phyloP scores from a whole-genome alignment of 1,140 invertebrate species.

The Drosophila willistoni region DNA sequence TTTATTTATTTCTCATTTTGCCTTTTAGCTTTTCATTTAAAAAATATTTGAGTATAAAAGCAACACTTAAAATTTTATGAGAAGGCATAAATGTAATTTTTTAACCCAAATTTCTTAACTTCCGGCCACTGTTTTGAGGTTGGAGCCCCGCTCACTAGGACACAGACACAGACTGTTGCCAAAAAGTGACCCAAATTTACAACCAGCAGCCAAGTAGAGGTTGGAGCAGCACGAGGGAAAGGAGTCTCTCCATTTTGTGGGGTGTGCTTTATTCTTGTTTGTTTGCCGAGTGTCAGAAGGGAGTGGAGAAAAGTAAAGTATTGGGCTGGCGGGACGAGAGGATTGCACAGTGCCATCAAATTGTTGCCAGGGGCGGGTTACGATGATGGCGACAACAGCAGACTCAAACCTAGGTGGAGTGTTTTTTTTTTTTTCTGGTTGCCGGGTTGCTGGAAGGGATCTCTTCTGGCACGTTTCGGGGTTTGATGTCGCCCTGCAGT shows the following conservation, averaged over 20 bases:
- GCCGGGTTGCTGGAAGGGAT: constrained; percentile 27
- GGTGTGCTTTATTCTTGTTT: constrained; percentile 28
- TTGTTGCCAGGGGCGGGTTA: constrained; percentile 51
- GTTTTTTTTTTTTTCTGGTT: constrained; percentile 13
- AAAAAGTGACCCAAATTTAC: constrained; percentile 77
- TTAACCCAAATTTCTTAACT: constrained; percentile 11
- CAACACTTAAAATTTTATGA: constrained; percentile 14
- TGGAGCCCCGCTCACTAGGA: constrained; percentile 6
- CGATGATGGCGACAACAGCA: constrained; percentile 17
- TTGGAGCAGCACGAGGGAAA: constrained; percentile 14
- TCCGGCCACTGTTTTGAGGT: constrained; percentile 17
- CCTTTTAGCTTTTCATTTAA: constrained; percentile 5
- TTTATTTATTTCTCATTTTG: background rate
- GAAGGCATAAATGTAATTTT: constrained; percentile 13
- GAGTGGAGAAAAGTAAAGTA: background rate
- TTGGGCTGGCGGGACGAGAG: constrained; percentile 1
- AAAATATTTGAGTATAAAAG: constrained; percentile 9
- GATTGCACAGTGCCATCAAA: constrained; percentile 56
- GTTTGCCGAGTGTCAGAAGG: constrained; percentile 34
- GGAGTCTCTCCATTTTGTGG: constrained; percentile 8
- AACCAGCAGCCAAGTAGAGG: constrained; percentile 25
- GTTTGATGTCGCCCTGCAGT: constrained; percentile 56
- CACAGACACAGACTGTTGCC: constrained; percentile 37
- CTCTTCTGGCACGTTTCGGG: constrained; percentile 29
- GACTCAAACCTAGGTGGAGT: constrained; percentile 19